Evolutionary conservation across 1,140 invertebrate species (phyloP).

Genomic region (Leguminivora glycinivorella): DNA sequence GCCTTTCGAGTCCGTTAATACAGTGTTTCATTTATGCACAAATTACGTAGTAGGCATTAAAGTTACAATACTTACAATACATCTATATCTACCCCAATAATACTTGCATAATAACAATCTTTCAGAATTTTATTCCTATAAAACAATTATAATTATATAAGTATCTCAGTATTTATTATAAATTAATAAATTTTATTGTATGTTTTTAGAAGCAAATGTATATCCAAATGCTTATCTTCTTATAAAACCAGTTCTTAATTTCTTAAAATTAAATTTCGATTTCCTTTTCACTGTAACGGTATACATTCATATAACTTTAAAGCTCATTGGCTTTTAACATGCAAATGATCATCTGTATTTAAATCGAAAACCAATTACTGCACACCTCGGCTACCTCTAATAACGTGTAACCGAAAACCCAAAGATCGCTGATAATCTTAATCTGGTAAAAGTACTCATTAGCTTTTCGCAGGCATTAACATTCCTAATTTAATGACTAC

Average conservation of each 20-base stretch:
- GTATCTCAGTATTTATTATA: too few species aligned
- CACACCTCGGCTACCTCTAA: slow-evolving; percentile 14
- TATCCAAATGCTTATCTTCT: too few species aligned
- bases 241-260: background rate
- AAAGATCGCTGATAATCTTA: slow-evolving; percentile 12
- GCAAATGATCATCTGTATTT: slow-evolving; percentile 17
- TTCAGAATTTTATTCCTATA: too few species aligned
- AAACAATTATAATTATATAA: too few species aligned
- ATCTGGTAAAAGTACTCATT: slow-evolving; percentile 17
- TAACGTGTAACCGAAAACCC: slow-evolving; percentile 5
- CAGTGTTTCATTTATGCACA: background rate
- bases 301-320: background rate
- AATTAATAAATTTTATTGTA: too few species aligned
- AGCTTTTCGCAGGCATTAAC: slow-evolving; percentile 26
- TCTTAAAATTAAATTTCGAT: background rate
- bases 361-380: slow-evolving; percentile 12
- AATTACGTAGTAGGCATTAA: background rate
- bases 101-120: too few species aligned
- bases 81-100: too few species aligned
- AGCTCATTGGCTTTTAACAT: background rate
- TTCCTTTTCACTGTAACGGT: background rate
- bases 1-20: background rate
- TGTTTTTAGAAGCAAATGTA: too few species aligned
- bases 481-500: slow-evolving; percentile 23
- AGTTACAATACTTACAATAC: background rate